Evolutionary conservation across 2,888 invertebrate genomes (phyloP).

Genomic region (Cerceris ruficornis): DNA sequence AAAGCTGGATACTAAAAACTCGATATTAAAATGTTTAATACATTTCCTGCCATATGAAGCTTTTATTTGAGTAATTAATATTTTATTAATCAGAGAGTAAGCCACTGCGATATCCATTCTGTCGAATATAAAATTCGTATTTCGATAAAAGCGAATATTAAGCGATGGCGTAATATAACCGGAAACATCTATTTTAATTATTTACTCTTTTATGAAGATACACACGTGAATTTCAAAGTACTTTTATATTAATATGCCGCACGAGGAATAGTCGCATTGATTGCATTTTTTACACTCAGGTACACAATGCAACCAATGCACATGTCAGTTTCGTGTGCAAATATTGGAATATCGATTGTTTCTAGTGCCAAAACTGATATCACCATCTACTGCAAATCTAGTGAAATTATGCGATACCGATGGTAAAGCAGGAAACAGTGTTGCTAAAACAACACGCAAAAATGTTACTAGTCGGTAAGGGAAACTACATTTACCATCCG

Average conservation of each 20-base stretch:
- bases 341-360: slow-evolving; percentile 30
- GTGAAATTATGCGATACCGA: slow-evolving; percentile 1
- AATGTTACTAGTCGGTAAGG: slow-evolving; percentile 38
- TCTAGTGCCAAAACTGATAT: not conserved
- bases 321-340: not conserved
- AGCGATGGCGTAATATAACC: no score
- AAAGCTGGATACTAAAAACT: no score
- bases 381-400: slow-evolving; percentile 32
- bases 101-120: no score
- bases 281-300: not conserved
- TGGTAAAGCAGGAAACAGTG: not conserved
- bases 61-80: no score
- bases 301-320: not conserved
- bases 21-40: no score
- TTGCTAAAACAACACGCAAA: slow-evolving; percentile 19
- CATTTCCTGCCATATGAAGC: no score
- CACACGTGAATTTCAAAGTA: not conserved
- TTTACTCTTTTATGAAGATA: no score
- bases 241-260: slow-evolving; percentile 3
- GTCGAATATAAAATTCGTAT: no score
- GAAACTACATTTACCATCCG: slow-evolving; percentile 6
- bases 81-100: no score
- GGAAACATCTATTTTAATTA: no score
- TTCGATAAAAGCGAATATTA: no score
- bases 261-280: slow-evolving; percentile 15